These are phyloP conservation scores for Dendroctonus valens DNA, from an alignment of 1,140 invertebrate species.

Conservation along the genomic window DNA sequence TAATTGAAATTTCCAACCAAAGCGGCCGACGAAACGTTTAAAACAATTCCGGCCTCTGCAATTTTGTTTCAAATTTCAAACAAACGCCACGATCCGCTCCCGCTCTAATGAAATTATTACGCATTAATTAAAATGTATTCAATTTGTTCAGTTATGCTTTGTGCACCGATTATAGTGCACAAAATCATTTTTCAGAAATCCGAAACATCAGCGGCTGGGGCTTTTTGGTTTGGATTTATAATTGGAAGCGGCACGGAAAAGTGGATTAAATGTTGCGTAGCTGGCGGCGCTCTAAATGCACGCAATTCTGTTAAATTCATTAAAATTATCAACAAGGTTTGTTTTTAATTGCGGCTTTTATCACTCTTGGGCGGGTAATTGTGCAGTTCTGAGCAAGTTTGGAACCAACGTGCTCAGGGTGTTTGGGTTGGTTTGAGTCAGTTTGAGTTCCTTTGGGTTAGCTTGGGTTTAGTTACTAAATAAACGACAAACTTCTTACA, in stretches of 20 bases:
- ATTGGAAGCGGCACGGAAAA: conserved; percentile 13
- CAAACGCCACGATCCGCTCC: conserved; percentile 35
- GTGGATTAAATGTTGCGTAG: conserved; percentile 3
- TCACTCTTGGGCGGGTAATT: too few species aligned
- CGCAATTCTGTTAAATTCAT: too few species aligned
- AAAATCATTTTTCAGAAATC: conserved; percentile 24
- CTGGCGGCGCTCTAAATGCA: too few species aligned
- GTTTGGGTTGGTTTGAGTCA: too few species aligned
- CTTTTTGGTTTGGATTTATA: conserved; percentile 26
- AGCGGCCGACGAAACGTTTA: conserved; percentile 25
- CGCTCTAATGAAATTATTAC: conserved; percentile 48
- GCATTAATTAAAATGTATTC: conserved; percentile 50
- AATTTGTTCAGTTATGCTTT: conserved; percentile 44
- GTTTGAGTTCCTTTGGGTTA: too few species aligned
- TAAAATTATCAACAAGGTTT: too few species aligned
- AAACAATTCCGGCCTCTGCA: conserved; percentile 34
- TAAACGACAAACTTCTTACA: too few species aligned
- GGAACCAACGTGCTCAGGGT: too few species aligned
- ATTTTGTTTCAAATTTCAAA: conserved; percentile 33
- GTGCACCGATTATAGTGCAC: conserved; percentile 27
- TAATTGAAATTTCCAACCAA: conserved; percentile 44
- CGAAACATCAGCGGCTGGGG: conserved; percentile 5
- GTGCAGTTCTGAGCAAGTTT: too few species aligned
- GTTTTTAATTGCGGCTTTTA: too few species aligned
- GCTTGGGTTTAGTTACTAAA: too few species aligned